Percentiles rank a stretch among this genome's conserved stretches.
phyloP scores from a whole-genome alignment of 2,888 invertebrate genomes.

The Candidula unifasciata region DNA sequence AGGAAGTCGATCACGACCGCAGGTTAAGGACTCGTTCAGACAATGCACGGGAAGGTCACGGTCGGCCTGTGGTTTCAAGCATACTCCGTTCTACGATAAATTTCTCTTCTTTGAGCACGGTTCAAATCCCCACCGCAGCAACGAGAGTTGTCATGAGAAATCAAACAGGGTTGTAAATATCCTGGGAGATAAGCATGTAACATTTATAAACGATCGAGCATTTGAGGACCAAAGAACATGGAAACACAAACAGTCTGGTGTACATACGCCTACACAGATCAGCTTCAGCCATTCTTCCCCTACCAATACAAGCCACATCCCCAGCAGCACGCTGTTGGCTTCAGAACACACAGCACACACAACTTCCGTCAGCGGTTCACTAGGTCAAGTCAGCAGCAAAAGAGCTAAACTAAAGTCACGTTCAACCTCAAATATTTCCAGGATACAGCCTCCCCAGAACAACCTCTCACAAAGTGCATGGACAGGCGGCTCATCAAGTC shows the following conservation, averaged over 20 bases:
- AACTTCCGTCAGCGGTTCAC: not conserved
- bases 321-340: not conserved
- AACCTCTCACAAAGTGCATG: too few relatives aligned
- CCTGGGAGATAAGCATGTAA: too few relatives aligned
- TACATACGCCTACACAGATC: too few relatives aligned
- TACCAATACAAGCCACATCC: not conserved
- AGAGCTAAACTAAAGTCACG: not conserved
- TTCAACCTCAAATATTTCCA: not conserved
- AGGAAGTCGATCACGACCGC: not conserved
- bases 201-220: too few relatives aligned
- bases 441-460: not conserved
- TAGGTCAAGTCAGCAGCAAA: not conserved
- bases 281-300: too few relatives aligned
- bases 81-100: constrained; percentile 27
- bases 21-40: not conserved
- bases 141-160: too few relatives aligned
- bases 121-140: too few relatives aligned
- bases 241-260: too few relatives aligned
- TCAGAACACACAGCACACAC: not conserved
- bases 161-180: too few relatives aligned
- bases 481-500: too few relatives aligned
- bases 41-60: not conserved
- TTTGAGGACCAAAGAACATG: too few relatives aligned
- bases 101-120: constrained; percentile 25
- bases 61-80: constrained; percentile 6